These are phyloP conservation scores for Donacobius atricapilla DNA, from an alignment of 2,113 vertebrate species.

Conservation along the genomic window DNA sequence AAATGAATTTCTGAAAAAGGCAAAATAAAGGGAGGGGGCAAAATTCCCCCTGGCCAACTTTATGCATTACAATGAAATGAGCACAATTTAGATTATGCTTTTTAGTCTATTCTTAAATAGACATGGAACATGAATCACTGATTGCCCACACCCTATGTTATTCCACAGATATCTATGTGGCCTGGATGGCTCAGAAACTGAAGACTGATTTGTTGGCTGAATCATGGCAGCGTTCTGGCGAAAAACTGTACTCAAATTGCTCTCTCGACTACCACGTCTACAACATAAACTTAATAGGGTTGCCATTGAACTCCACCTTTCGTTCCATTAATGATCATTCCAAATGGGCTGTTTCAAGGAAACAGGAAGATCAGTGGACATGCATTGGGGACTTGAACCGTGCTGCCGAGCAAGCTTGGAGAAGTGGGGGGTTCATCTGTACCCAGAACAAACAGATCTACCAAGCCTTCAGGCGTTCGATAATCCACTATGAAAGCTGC, in stretches of 20 bases:
- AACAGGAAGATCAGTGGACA: constrained; percentile 71
- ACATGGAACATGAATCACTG: background rate
- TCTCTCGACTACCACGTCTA: constrained; percentile 84
- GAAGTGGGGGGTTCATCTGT: constrained; percentile 87
- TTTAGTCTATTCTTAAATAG: background rate
- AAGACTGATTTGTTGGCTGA: constrained; percentile 81
- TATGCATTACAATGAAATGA: rapidly evolving
- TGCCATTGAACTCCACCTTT: constrained; percentile 70
- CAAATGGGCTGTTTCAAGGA: constrained; percentile 87
- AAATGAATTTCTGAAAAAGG: background rate
- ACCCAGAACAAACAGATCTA: constrained; percentile 79
- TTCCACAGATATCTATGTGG: constrained; percentile 85
- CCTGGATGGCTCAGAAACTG: constrained; percentile 88
- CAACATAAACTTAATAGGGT: constrained; percentile 78
- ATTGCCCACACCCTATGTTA: background rate
- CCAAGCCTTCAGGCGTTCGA: constrained; percentile 76
- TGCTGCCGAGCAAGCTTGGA: constrained; percentile 75
- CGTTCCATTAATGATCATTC: constrained; percentile 84
- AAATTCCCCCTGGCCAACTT: background rate
- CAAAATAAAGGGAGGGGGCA: background rate
- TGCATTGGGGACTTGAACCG: constrained; percentile 92
- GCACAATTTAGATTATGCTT: background rate
- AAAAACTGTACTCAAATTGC: constrained; percentile 88
- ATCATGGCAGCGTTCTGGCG: constrained; percentile 79
- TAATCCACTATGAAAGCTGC: constrained; percentile 78